A percentile compares a stretch with the other conserved stretches of the same genome.
Evolutionary conservation across 2,797 vertebrate species (phyloP).

Genomic region (Brachyalestes nurse): DNA sequence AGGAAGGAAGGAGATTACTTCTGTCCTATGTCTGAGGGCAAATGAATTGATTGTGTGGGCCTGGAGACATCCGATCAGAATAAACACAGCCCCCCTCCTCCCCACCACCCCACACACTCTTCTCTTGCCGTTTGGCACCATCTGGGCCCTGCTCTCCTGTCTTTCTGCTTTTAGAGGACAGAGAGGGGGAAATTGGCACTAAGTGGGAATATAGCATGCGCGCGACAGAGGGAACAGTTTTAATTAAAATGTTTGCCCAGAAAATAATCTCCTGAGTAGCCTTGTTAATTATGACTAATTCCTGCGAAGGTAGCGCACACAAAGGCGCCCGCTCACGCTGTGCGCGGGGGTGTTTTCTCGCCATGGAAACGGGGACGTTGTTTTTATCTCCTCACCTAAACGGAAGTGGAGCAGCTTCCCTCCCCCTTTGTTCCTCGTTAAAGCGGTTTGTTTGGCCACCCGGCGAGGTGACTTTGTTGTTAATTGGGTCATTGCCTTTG

Average conservation of each 20-base stretch:
- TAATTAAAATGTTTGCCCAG: constrained; percentile 82
- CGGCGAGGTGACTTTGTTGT: constrained; percentile 63
- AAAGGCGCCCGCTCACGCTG: constrained; percentile 36
- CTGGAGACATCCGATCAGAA: constrained; percentile 44
- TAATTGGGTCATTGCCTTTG: constrained; percentile 62
- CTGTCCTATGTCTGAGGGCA: constrained; percentile 19
- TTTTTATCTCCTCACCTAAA: constrained; percentile 49
- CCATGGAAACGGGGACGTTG: constrained; percentile 55
- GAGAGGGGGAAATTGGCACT: constrained; percentile 74
- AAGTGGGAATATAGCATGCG: constrained; percentile 76
- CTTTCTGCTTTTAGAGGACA: constrained; percentile 71
- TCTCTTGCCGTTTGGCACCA: constrained; percentile 59
- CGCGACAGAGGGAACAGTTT: constrained; percentile 74
- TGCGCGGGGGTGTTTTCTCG: constrained; percentile 49
- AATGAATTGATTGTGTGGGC: constrained; percentile 24
- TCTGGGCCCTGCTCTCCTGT: constrained; percentile 65
- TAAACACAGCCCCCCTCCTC: constrained; percentile 34
- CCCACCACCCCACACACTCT: constrained; percentile 16
- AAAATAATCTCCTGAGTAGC: constrained; percentile 77
- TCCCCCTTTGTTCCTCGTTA: constrained; percentile 60
- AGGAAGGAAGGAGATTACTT: not conserved
- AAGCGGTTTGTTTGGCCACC: constrained; percentile 61
- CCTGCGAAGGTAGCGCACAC: constrained; percentile 63
- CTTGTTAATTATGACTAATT: constrained; percentile 80
- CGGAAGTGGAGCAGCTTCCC: constrained; percentile 49